Conservation (phyloP, 2,888 invertebrate species). For the Meiosimyza decipiens region DNA sequence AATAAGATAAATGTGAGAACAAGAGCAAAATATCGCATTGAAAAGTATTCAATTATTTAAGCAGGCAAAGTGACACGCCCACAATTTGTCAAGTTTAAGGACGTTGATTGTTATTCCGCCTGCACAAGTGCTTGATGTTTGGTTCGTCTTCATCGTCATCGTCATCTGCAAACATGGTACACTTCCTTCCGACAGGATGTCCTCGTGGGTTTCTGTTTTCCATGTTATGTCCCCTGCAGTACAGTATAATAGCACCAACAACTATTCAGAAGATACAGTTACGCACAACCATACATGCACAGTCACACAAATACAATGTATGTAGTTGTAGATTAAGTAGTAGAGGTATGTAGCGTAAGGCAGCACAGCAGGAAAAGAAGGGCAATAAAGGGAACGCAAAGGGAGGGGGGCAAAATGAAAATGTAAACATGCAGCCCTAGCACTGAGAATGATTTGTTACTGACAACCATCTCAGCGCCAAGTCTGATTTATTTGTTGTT, state of each 20-base stretch:
- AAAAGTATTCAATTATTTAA: too few relatives aligned
- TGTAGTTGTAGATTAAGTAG: not conserved
- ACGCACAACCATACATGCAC: too few relatives aligned
- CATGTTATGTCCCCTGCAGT: not conserved
- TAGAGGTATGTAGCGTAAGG: not conserved
- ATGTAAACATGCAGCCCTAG: slow-evolving; percentile 21
- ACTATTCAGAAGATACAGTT: too few relatives aligned
- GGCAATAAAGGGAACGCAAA: not conserved
- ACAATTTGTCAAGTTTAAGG: slow-evolving; percentile 21
- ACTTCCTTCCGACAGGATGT: not conserved
- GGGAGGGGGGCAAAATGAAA: not conserved
- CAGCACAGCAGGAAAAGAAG: not conserved
- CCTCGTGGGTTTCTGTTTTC: slow-evolving; percentile 7
- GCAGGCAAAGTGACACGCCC: too few relatives aligned
- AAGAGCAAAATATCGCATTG: too few relatives aligned
- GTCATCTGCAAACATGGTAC: not conserved
- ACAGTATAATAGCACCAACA: not conserved
- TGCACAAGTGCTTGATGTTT: not conserved
- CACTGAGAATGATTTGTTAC: slow-evolving; percentile 43
- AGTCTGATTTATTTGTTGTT: slow-evolving; percentile 59
- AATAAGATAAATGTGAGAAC: too few relatives aligned
- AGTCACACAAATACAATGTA: too few relatives aligned
- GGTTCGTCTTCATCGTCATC: not conserved
- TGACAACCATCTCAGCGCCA: slow-evolving; percentile 47
- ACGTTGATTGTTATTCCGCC: not conserved